These are phyloP conservation scores for Drosophila peninsularis DNA, from an alignment of 2,888 invertebrate species.

Conservation along the genomic window DNA sequence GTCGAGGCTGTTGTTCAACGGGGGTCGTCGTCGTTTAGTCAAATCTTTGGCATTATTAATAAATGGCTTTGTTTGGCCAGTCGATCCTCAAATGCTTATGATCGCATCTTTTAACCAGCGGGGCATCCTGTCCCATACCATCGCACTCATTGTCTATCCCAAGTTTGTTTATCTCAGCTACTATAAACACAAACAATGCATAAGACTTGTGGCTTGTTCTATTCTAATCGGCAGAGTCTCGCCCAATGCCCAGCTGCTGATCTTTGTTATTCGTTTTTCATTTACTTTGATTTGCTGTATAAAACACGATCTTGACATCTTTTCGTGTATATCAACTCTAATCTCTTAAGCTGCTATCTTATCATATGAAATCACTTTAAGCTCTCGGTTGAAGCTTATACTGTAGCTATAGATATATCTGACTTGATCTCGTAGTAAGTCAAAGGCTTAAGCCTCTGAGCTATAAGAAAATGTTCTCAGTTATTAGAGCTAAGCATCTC, in stretches of 20 bases:
- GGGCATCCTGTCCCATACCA: constrained; percentile 23
- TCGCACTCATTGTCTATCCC: constrained; percentile 1
- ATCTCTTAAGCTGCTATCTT: background rate
- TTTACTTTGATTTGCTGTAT: background rate
- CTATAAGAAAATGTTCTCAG: background rate
- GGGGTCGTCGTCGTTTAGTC: constrained; percentile 36
- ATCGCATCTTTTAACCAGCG: constrained; percentile 32
- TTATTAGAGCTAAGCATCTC: background rate
- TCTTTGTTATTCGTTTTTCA: background rate
- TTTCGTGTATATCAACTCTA: background rate
- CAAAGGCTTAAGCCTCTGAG: background rate
- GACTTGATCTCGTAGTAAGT: too few relatives aligned
- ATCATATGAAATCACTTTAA: background rate
- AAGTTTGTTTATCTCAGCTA: constrained; percentile 24
- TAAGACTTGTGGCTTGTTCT: constrained; percentile 1
- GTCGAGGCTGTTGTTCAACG: constrained; percentile 42
- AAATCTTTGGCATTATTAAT: constrained; percentile 40
- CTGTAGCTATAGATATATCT: too few relatives aligned
- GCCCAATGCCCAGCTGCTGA: background rate
- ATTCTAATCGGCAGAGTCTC: background rate
- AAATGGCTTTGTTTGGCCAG: constrained; percentile 19
- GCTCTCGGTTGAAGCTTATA: background rate
- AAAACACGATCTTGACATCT: background rate
- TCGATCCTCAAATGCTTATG: constrained; percentile 21
- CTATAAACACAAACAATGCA: constrained; percentile 16